Conservation (phyloP, 2,888 invertebrate genomes). For the Aethes cnicana region DNA sequence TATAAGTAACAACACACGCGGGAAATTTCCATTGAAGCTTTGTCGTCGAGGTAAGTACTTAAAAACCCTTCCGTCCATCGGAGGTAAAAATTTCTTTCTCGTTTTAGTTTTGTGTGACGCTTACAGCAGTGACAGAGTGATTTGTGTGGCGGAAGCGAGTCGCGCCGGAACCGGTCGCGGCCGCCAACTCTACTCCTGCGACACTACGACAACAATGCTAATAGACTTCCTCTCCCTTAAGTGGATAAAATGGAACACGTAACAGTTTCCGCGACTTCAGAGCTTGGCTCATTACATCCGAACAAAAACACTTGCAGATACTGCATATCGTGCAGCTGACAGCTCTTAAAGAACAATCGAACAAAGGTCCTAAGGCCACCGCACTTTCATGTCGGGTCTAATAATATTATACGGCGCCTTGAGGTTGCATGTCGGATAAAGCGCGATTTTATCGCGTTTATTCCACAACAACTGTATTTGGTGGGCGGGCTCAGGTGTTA, state of each 20-base stretch:
- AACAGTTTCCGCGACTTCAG: constrained; percentile 27
- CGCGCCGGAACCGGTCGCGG: constrained; percentile 40
- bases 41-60: too few species aligned
- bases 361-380: constrained; percentile 33
- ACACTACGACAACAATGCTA: constrained; percentile 59
- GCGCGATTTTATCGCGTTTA: constrained; percentile 66
- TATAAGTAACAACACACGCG: too few species aligned
- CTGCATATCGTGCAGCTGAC: constrained; percentile 37
- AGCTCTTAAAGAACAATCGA: constrained; percentile 37
- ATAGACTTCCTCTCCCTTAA: constrained; percentile 48
- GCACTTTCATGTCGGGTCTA: constrained; percentile 34
- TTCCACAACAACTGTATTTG: constrained; percentile 69
- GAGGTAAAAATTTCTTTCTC: too few species aligned
- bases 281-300: constrained; percentile 9
- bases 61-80: too few species aligned
- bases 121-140: constrained; percentile 57
- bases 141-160: constrained; percentile 60
- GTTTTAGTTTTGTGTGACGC: constrained; percentile 35
- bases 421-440: constrained; percentile 65
- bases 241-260: constrained; percentile 38
- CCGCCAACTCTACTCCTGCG: constrained; percentile 43
- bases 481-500: constrained; percentile 72
- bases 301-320: constrained; percentile 33
- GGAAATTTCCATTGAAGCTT: too few species aligned
- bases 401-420: constrained; percentile 54